A percentile compares a stretch with the other conserved stretches of the same genome.
Conservation (phyloP, 2,797 vertebrate species). For the Natrix natrix region DNA sequence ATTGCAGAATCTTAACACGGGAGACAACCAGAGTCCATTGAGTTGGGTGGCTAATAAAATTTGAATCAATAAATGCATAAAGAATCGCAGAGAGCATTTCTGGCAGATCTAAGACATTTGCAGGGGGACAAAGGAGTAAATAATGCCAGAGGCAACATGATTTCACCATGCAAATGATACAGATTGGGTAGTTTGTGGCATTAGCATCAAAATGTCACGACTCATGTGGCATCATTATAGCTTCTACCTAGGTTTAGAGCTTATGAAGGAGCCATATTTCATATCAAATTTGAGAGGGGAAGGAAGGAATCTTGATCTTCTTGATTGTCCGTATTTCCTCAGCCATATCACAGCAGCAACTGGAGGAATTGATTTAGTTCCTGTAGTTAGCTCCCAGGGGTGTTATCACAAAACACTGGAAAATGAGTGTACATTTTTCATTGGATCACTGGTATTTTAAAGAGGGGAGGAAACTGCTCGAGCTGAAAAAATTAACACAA, state of each 20-base stretch:
- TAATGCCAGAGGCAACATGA: not conserved
- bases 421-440: not conserved
- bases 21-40: not conserved
- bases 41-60: not conserved
- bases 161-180: not conserved
- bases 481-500: not conserved
- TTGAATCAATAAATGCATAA: not conserved
- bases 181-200: not conserved
- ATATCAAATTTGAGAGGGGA: not conserved
- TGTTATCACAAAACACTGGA: not conserved
- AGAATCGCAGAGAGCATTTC: not conserved
- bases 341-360: not conserved
- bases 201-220: not conserved
- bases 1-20: not conserved
- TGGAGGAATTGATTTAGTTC: not conserved
- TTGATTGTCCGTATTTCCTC: not conserved
- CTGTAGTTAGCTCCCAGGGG: not conserved
- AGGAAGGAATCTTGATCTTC: not conserved
- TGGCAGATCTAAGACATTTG: not conserved
- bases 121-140: not conserved
- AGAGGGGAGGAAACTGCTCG: not conserved
- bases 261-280: not conserved
- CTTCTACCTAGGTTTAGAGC: not conserved
- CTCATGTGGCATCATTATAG: not conserved
- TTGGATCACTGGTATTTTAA: not conserved